Base-by-base conservation (phyloP, 2,113 vertebrate species). In the Laterallus jamaicensis region DNA sequence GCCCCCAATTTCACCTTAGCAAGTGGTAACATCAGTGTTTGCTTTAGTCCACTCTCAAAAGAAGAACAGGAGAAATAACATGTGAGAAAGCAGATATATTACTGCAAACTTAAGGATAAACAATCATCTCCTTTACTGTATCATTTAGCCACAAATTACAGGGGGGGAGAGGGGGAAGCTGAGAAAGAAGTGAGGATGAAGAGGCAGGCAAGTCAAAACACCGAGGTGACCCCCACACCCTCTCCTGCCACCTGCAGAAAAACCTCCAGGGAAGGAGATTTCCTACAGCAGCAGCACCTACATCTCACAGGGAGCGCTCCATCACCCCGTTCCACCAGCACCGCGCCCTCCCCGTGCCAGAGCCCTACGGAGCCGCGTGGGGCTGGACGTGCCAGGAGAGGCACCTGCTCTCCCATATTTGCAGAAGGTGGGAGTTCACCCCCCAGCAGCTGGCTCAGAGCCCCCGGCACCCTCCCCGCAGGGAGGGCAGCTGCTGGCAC, bases 271-370 rank as follows among this genome's bases (percentile, higher is more conserved):
- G 52, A 19, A 17, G 39, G 76, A 63, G 22, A 10, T 28, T 29
- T 12, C 49, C 7, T 5, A 15, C 58, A 20, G 63, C 32, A 88
- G 50, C 81, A 83, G 83, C 77, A 49, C 39, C 74, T 19, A 3
- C 74, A 21, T 12, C 82, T 7, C 1, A 2, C 22, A 9, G 39
- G 6, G 47, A 50, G 74, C 69, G 50, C 59, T 3, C 58, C 15
- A 0, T 4, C 12, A 4, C 5, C 0, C 3, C 11, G 4, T 14
- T 15, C 39, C 1, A 5, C 47, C 71, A 5, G 1, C 7, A 19
- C n/a, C 7, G 12, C 62, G 13, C 17, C 14, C 81, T 32, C 35
- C 10, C 7, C 0, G 0, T 2, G 9, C 0, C 6, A 50, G 16
- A 47, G 29, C 52, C 1, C 83, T 1, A 2, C 60, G 3, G 28